phyloP scores from a whole-genome alignment of 2,888 invertebrate genomes.

The Isotomurus palustris region DNA sequence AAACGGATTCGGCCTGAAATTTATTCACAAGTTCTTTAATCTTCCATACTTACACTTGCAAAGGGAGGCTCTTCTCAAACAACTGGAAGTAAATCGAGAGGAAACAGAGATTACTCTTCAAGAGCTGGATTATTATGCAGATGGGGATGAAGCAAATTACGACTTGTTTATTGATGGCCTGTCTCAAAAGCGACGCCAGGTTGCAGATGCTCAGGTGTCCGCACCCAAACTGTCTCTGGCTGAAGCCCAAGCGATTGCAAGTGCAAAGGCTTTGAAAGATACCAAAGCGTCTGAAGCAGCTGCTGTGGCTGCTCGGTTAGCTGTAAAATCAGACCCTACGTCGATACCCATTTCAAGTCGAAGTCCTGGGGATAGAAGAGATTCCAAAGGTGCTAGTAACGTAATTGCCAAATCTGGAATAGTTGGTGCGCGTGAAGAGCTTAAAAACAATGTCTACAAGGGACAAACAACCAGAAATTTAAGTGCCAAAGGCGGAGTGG shows the following conservation, averaged over 20 bases:
- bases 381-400: background rate
- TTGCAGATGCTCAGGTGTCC: conserved; percentile 59
- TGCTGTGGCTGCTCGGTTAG: conserved; percentile 25
- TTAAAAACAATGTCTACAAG: background rate
- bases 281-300: conserved; percentile 25
- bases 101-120: conserved; percentile 72
- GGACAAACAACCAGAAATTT: too few relatives aligned
- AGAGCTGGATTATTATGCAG: conserved; percentile 71
- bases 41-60: conserved; percentile 88
- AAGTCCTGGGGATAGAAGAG: background rate
- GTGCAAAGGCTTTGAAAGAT: conserved; percentile 31
- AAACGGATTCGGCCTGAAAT: conserved; percentile 88
- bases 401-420: background rate
- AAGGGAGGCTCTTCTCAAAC: conserved; percentile 66
- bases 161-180: conserved; percentile 68
- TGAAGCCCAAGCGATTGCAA: conserved; percentile 36
- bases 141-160: conserved; percentile 68
- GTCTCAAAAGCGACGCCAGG: conserved; percentile 67
- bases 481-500: conserved; percentile 55
- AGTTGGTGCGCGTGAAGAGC: background rate
- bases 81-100: conserved; percentile 75
- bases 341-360: background rate
- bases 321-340: conserved; percentile 34
- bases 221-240: conserved; percentile 34
- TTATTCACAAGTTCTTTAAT: conserved; percentile 91